Evolutionary conservation across 1,140 invertebrate species (phyloP), one percentile per base, ranked within the genome.

Genomic region (Cydia amplana): DNA sequence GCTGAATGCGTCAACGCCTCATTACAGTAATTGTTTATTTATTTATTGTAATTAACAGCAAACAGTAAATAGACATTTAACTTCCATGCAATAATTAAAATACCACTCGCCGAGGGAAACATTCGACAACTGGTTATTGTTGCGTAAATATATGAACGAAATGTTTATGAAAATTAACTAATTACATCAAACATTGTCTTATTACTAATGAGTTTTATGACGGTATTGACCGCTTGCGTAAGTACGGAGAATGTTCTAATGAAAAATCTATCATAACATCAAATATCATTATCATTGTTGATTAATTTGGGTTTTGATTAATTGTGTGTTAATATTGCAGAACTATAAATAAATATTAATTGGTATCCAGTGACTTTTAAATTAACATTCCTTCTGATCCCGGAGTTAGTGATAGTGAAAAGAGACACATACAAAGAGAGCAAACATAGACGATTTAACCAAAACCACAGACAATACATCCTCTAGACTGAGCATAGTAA

Each of bases 1-100:
- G 4, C 12, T 9, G 6, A 20, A 9, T 60, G 55, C 55, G 55
- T 60, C 55, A 23, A 23, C 51, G 51, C 10, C 20, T 23, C 55
- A 60, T 60, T 60, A 60, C 55, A 23, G 55, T 20, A 60, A 60
- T 60, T 23, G 55, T 60, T 60, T 60, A 60, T 60, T 60, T 60
- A 60, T 60, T 60, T 60, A 60, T 60, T 60, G 55, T 60, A 60
- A 60, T 60, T 51, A 51, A 16, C 14, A 60, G 18, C 51, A 60
- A 60, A 60, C 55, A 60, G 55, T 60, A 60, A 60, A 60, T 23
- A 60, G 55, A 60, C 51, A 18, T 18, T 55, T 55, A 55, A 18
- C 55, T 20, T 60, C 55, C 18, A n/a, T n/a, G n/a, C n/a, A 51
- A 51, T 51, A 51, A 51, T 51, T 51, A 51, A 51, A 51, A 18